Conservation (phyloP, 2,888 invertebrate species). For the Pammene fasciana region DNA sequence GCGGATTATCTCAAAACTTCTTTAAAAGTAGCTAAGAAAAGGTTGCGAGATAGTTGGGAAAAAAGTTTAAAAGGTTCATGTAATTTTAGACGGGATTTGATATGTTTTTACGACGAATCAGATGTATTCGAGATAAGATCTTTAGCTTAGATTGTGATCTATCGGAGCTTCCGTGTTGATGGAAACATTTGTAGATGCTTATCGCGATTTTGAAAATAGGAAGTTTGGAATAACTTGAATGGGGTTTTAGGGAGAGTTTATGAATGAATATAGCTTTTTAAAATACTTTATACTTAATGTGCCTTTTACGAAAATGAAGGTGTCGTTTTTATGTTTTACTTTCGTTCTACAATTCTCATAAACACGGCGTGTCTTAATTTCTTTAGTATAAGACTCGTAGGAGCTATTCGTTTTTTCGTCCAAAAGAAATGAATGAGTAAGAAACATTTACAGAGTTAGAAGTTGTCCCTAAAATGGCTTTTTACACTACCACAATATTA, state of each 20-base stretch:
- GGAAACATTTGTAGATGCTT: slow-evolving; percentile 9
- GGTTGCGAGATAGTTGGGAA: not conserved
- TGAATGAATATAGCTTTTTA: slow-evolving; percentile 9
- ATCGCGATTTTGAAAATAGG: slow-evolving; percentile 11
- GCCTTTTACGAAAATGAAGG: too few species aligned
- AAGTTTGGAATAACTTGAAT: slow-evolving; percentile 16
- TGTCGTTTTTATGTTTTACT: too few species aligned
- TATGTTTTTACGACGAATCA: slow-evolving; percentile 1
- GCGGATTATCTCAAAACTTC: slow-evolving; percentile 20
- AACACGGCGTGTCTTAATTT: too few species aligned
- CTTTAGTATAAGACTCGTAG: too few species aligned
- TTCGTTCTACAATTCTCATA: too few species aligned
- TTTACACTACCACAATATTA: too few species aligned
- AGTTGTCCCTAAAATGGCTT: not conserved
- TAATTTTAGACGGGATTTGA: slow-evolving; percentile 19
- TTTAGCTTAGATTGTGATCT: slow-evolving; percentile 8
- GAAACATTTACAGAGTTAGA: too few species aligned
- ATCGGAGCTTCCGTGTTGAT: slow-evolving; percentile 17
- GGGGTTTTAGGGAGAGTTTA: not conserved
- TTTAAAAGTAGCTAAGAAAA: slow-evolving; percentile 1
- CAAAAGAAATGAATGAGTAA: too few species aligned
- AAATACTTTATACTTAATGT: too few species aligned
- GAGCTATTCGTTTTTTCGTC: too few species aligned
- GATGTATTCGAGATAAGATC: slow-evolving; percentile 9
- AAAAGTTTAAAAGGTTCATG: slow-evolving; percentile 7